Conservation (phyloP, 2,113 vertebrate genomes). For the Prietella phreatophila region DNA sequence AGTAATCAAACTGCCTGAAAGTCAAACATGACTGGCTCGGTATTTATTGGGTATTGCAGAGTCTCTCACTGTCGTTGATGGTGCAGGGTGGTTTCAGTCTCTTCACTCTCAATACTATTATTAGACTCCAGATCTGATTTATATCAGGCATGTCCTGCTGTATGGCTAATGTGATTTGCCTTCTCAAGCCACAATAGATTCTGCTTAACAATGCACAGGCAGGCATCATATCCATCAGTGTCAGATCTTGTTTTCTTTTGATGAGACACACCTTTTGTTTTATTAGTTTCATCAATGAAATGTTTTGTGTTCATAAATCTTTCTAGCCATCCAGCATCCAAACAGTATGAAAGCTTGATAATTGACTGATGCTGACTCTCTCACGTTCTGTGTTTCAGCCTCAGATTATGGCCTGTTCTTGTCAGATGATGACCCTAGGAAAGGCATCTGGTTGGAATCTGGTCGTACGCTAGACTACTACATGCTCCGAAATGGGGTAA, state of each 20-base stretch:
- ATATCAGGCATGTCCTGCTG: not conserved
- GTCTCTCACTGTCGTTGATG: not conserved
- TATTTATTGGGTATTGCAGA: slow-evolving; percentile 15
- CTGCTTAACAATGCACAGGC: slow-evolving; percentile 21
- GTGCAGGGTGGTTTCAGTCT: slow-evolving; percentile 33
- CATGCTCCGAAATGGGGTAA: slow-evolving; percentile 98
- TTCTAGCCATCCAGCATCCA: not conserved
- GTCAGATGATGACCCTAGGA: slow-evolving; percentile 94
- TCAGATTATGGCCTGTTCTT: slow-evolving; percentile 96
- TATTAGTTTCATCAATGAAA: not conserved
- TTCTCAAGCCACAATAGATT: slow-evolving; percentile 30
- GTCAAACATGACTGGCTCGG: slow-evolving; percentile 26
- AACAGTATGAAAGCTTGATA: not conserved
- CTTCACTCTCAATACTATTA: slow-evolving; percentile 21
- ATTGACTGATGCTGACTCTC: not conserved
- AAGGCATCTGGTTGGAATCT: slow-evolving; percentile 98
- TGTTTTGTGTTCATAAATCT: not conserved
- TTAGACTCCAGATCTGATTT: slow-evolving; percentile 40
- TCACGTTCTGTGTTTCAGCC: slow-evolving; percentile 73
- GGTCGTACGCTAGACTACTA: slow-evolving; percentile 97
- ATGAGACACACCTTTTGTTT: slow-evolving; percentile 5
- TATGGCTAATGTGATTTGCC: slow-evolving; percentile 1
- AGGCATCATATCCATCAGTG: not conserved
- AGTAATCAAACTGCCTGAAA: slow-evolving; percentile 21
- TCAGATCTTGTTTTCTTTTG: slow-evolving; percentile 20